phyloP scores from a whole-genome alignment of 1,140 invertebrate species.

The Palaemon carinicauda region DNA sequence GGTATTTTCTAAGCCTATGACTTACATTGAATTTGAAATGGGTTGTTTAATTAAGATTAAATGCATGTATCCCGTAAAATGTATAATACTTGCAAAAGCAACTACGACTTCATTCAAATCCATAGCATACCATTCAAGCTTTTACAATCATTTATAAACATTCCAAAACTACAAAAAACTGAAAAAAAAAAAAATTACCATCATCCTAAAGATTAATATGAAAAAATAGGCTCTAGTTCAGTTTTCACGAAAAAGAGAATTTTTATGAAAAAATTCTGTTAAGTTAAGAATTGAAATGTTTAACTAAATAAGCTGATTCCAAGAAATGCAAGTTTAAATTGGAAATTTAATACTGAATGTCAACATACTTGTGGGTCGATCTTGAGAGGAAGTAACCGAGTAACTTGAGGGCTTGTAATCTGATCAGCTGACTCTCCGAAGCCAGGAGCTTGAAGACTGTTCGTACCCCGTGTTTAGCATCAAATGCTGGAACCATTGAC shows the following conservation, averaged over 20 bases:
- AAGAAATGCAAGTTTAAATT: constrained; percentile 8
- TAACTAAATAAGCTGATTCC: constrained; percentile 21
- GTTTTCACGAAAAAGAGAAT: background rate
- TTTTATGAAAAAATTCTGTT: background rate
- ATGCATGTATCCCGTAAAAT: background rate
- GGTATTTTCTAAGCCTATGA: too few species aligned
- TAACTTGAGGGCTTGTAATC: constrained; percentile 94
- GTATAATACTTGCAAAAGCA: background rate
- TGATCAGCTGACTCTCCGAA: constrained; percentile 93
- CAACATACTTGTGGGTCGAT: constrained; percentile 71
- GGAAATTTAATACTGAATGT: background rate
- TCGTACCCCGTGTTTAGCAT: constrained; percentile 93
- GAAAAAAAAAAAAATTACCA: too few species aligned
- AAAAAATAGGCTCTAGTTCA: too few species aligned
- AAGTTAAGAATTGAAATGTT: background rate
- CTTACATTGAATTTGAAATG: background rate
- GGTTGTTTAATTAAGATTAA: background rate
- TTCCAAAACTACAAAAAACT: background rate
- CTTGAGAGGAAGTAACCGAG: constrained; percentile 75
- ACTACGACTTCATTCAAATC: background rate
- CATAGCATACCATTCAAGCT: background rate
- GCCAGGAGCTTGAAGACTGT: constrained; percentile 96
- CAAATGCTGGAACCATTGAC: constrained; percentile 98
- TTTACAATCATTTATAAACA: background rate
- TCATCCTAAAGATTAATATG: too few species aligned